A percentile compares a stretch with the other conserved stretches of the same genome.
Conservation (phyloP, 1,140 invertebrate genomes). For the Babylonia areolata region DNA sequence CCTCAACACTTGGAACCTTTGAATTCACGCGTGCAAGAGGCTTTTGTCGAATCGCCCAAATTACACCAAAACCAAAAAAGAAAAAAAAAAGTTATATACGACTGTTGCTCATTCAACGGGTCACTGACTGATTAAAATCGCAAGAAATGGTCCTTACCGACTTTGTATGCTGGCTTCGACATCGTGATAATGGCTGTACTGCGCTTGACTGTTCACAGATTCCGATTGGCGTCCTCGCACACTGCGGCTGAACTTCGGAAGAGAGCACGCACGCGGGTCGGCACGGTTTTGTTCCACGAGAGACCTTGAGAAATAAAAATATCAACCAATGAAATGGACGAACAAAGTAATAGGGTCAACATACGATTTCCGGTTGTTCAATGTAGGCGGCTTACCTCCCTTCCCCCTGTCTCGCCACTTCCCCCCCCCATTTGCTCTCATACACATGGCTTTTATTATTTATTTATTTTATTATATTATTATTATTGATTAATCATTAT, state of each 20-base stretch:
- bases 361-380: too few relatives aligned
- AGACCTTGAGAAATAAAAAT: constrained; percentile 24
- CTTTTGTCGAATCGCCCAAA: background rate
- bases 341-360: too few relatives aligned
- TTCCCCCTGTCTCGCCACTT: too few relatives aligned
- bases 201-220: background rate
- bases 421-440: too few relatives aligned
- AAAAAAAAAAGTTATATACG: background rate
- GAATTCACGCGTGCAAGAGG: background rate
- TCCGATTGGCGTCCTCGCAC: background rate
- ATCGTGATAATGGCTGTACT: background rate
- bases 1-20: too few relatives aligned
- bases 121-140: too few relatives aligned
- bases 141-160: too few relatives aligned
- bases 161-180: constrained; percentile 64
- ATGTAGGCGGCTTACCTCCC: too few relatives aligned
- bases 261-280: background rate
- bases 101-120: too few relatives aligned
- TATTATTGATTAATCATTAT: background rate
- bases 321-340: constrained; percentile 1
- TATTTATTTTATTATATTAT: background rate
- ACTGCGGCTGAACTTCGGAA: background rate
- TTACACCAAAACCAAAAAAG: background rate
- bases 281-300: background rate
- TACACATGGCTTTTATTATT: background rate